Base-by-base conservation (phyloP, 2,888 invertebrate genomes). In the Lepidocyrtoides sp. region DNA sequence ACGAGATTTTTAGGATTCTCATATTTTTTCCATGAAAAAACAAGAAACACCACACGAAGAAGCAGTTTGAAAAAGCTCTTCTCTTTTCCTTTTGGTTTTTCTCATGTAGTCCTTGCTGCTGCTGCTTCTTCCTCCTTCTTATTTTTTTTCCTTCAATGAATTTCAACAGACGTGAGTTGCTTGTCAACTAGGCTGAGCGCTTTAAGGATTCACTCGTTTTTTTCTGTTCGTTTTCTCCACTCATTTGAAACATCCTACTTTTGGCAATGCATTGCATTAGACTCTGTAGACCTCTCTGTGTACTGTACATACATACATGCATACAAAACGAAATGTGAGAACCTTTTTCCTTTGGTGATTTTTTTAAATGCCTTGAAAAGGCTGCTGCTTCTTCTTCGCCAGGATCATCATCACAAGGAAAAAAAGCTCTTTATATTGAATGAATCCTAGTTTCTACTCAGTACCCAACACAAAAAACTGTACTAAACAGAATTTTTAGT, bases 161-260 rank as follows among this genome's bases (percentile, higher is more conserved):
- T 86, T 86, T 85, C 72, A 75, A 48, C 86, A 29, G 60, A 86
- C 86, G 86, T 86, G 86, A 72, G 36, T 86, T 57, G 86, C 60
- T 26, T 86, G 54, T 60, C 41, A 86, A 86, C 86, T 75, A 57
- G 63, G 14, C 41, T 14, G 41, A 41, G 23, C 29, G 44, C 69
- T 32, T 77, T 23, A 29, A 69, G 83, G 60, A 82, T 60, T 32
- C 23, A 36, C 54, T 36, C 44, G 41, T 41, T 63, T 41, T 41
- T 44, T 14, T 17, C 26, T 48, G n/a, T 82, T 44, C 17, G 10
- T 17, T 14, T 51, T 54, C 8, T 7, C 23, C 29, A n/a, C 44
- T 77, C 77, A 20, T 54, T 63, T 63, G 26, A 10, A 57, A 57
- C n/a, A 57, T 57, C 57, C 57, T 17, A 57, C 23, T n/a, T n/a